Evolutionary conservation across 2,113 vertebrate genomes (phyloP).

Genomic region (Cichladusa arquata): DNA sequence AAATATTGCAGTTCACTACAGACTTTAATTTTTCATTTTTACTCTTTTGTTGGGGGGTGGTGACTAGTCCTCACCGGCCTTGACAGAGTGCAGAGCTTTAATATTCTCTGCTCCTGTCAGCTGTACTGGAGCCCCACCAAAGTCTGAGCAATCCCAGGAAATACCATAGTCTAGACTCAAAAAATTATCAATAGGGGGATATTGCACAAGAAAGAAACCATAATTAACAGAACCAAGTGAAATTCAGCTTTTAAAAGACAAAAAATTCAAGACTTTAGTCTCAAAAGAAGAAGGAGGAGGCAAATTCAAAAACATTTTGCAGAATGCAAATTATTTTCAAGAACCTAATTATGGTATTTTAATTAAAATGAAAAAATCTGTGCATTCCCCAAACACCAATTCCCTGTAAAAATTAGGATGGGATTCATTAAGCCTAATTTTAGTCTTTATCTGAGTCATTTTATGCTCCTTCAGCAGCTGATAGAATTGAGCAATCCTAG

Average conservation of each 20-base stretch:
- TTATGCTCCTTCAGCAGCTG: background rate
- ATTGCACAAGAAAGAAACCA: background rate
- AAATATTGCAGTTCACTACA: background rate
- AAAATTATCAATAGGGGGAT: background rate
- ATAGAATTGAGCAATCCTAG: background rate
- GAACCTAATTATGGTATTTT: background rate
- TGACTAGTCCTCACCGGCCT: background rate
- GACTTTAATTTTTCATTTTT: background rate
- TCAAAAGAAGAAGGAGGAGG: background rate
- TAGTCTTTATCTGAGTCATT: background rate
- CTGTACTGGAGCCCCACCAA: background rate
- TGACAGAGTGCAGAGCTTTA: background rate
- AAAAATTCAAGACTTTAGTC: background rate
- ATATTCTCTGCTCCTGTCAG: background rate
- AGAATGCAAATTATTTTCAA: background rate
- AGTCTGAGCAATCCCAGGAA: background rate
- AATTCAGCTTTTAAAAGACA: background rate
- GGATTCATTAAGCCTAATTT: background rate
- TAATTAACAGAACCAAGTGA: background rate
- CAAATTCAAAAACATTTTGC: background rate
- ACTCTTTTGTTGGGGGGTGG: background rate
- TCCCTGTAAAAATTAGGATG: background rate
- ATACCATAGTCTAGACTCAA: background rate
- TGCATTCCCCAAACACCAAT: background rate
- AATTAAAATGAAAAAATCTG: background rate